Percentiles rank a stretch among this genome's conserved stretches.
These are phyloP conservation scores for Boleophthalmus pectinirostris DNA, from an alignment of 2,113 vertebrate species.

Conservation along the genomic window DNA sequence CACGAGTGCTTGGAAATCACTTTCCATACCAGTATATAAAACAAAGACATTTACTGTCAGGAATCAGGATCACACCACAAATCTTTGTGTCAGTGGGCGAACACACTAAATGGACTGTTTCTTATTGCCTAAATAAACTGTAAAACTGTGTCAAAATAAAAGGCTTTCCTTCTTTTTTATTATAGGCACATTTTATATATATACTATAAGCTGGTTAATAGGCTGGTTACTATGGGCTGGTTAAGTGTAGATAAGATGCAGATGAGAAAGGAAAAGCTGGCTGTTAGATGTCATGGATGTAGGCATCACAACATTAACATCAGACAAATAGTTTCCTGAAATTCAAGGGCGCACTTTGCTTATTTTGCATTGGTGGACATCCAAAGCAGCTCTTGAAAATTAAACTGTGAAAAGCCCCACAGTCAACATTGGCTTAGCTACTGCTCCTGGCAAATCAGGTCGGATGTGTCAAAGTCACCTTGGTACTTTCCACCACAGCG, in stretches of 20 bases:
- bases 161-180: too few relatives aligned
- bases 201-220: too few relatives aligned
- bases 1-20: too few relatives aligned
- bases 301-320: not conserved
- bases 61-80: not conserved
- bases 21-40: too few relatives aligned
- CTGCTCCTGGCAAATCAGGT: constrained; percentile 55
- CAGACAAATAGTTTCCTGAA: constrained; percentile 19
- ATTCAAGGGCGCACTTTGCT: constrained; percentile 35
- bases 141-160: too few relatives aligned
- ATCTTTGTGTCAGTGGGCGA: not conserved
- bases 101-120: not conserved
- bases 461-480: constrained; percentile 74
- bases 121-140: too few relatives aligned
- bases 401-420: constrained; percentile 70
- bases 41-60: not conserved
- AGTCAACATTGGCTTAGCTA: constrained; percentile 75
- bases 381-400: constrained; percentile 66
- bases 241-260: too few relatives aligned
- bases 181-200: too few relatives aligned
- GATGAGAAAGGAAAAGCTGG: too few relatives aligned
- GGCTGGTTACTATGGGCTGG: too few relatives aligned
- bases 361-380: constrained; percentile 50
- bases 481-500: constrained; percentile 64
- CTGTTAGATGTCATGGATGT: too few relatives aligned